Percentiles rank a stretch among this genome's conserved stretches.
These are phyloP conservation scores for Rissa tridactyla DNA, from an alignment of 2,113 vertebrate genomes.

Conservation along the genomic window DNA sequence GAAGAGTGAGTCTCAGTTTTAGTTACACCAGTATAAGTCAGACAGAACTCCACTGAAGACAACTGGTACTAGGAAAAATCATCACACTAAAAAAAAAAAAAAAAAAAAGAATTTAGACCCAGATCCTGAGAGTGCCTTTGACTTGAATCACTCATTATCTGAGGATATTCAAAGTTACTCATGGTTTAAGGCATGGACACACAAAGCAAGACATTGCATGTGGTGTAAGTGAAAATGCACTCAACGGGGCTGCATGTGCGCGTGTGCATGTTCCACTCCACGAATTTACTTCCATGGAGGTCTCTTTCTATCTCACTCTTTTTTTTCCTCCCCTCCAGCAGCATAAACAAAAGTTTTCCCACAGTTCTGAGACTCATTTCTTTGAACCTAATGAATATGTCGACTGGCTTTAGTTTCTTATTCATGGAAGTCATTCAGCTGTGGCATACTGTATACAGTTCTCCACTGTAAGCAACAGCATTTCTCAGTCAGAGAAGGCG, in stretches of 20 bases:
- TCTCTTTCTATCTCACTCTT: not conserved
- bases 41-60: not conserved
- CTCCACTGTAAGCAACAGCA: slow-evolving; percentile 26
- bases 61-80: not conserved
- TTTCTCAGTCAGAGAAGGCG: not conserved
- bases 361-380: slow-evolving; percentile 50
- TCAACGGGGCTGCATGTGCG: not conserved
- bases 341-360: slow-evolving; percentile 64
- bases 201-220: not conserved
- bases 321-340: not conserved
- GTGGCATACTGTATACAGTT: slow-evolving; percentile 38
- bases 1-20: not conserved
- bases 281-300: slow-evolving; percentile 32
- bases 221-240: not conserved
- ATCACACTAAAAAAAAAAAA: not conserved
- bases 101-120: not conserved
- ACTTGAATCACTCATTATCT: not conserved
- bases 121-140: not conserved
- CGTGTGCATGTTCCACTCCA: rapidly evolving
- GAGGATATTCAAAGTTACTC: not conserved
- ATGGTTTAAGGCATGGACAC: not conserved
- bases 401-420: slow-evolving; percentile 33
- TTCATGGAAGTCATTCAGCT: slow-evolving; percentile 67
- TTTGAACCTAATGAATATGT: slow-evolving; percentile 63
- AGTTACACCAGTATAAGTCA: not conserved